These are phyloP conservation scores for Chrysotoxum bicinctum DNA, from an alignment of 2,888 invertebrate species.

Conservation along the genomic window DNA sequence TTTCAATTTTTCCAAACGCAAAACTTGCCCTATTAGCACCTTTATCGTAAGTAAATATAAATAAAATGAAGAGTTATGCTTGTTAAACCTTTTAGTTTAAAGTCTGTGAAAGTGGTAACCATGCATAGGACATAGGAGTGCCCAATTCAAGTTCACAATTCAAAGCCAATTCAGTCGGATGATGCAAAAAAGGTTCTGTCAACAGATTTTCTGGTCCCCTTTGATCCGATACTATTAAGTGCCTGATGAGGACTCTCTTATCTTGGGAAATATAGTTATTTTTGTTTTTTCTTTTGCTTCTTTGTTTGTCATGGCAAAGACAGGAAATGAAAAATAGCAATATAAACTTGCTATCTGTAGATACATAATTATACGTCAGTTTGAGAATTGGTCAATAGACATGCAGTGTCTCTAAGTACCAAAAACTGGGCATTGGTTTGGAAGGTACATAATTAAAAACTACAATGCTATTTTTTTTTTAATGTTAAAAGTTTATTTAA, in stretches of 20 bases:
- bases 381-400: slow-evolving; percentile 32
- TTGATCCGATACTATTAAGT: slow-evolving; percentile 44
- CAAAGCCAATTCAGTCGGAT: slow-evolving; percentile 1
- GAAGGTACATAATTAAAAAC: background rate
- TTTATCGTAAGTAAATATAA: too few relatives aligned
- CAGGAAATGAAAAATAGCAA: slow-evolving; percentile 4
- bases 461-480: background rate
- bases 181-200: slow-evolving; percentile 36
- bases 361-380: slow-evolving; percentile 9
- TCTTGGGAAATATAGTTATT: slow-evolving; percentile 43
- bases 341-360: background rate
- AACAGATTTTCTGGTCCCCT: slow-evolving; percentile 36
- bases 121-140: background rate
- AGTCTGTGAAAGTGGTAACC: background rate
- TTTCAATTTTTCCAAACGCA: too few relatives aligned
- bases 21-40: too few relatives aligned
- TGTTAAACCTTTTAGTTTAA: too few relatives aligned
- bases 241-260: slow-evolving; percentile 53
- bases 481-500: background rate
- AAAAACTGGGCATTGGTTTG: background rate
- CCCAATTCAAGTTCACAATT: slow-evolving; percentile 21
- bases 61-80: too few relatives aligned
- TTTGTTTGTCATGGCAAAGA: background rate
- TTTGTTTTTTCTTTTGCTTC: background rate
- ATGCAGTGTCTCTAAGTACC: slow-evolving; percentile 9